These are phyloP conservation scores for Amphiduros pacificus DNA, from an alignment of 2,888 invertebrate genomes.

Conservation along the genomic window DNA sequence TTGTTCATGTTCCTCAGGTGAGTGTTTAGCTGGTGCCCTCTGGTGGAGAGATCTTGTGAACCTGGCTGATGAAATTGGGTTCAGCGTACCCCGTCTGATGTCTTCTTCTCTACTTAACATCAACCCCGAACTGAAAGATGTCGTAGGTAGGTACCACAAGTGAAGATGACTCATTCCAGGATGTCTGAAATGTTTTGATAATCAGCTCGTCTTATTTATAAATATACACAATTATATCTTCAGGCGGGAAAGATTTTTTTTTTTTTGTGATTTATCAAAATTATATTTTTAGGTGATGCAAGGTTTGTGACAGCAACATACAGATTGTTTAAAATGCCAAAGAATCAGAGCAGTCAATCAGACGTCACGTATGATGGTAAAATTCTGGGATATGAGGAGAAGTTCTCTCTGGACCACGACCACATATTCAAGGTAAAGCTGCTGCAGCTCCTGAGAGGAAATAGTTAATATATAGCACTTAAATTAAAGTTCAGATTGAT, in stretches of 20 bases:
- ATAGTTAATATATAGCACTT: too few relatives aligned
- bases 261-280: background rate
- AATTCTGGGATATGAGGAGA: conserved; percentile 13
- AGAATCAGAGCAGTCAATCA: background rate
- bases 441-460: too few relatives aligned
- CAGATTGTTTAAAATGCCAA: conserved; percentile 48
- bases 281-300: conserved; percentile 36
- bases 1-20: conserved; percentile 20
- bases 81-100: conserved; percentile 42
- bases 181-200: background rate
- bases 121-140: conserved; percentile 6
- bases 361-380: conserved; percentile 12
- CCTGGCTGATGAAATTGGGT: conserved; percentile 44
- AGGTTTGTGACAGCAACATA: conserved; percentile 50
- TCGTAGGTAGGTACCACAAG: conserved; percentile 1
- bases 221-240: background rate
- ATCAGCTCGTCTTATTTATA: background rate
- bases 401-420: conserved; percentile 16
- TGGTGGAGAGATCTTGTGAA: conserved; percentile 44
- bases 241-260: background rate
- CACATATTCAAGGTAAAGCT: conserved; percentile 23
- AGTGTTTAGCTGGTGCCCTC: conserved; percentile 50
- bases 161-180: background rate
- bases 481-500: background rate
- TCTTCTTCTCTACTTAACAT: conserved; percentile 22